These are phyloP conservation scores for Lophura nycthemera DNA, from an alignment of 2,113 vertebrate genomes.

Conservation along the genomic window DNA sequence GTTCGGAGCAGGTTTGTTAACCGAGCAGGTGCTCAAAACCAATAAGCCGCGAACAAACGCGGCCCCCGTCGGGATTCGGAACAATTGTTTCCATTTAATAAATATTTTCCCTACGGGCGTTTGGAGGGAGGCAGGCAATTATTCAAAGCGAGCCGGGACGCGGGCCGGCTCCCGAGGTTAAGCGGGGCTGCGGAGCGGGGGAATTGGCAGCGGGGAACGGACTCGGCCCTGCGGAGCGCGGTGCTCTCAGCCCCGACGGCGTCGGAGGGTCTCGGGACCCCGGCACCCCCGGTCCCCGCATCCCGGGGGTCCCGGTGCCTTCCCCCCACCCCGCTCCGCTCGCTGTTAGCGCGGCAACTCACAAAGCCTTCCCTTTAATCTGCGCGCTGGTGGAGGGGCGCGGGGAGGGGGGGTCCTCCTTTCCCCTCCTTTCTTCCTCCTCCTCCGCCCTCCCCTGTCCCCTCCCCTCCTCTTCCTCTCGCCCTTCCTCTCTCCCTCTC, in stretches of 20 bases:
- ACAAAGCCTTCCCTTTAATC: slow-evolving; percentile 52
- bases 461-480: neutral
- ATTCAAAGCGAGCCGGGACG: slow-evolving; percentile 80
- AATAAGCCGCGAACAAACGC: slow-evolving; percentile 74
- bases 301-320: neutral
- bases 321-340: neutral
- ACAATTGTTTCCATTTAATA: slow-evolving; percentile 90
- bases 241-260: slow-evolving; percentile 10
- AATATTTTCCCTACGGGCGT: slow-evolving; percentile 86
- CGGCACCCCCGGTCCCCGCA: too few species aligned
- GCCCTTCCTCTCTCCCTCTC: slow-evolving; percentile 25
- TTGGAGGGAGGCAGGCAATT: slow-evolving; percentile 83
- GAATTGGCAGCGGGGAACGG: neutral
- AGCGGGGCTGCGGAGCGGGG: slow-evolving; percentile 67
- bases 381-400: neutral
- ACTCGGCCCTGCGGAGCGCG: neutral
- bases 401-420: neutral
- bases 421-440: neutral
- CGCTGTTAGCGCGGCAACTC: slow-evolving; percentile 34
- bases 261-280: too few species aligned
- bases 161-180: slow-evolving; percentile 67
- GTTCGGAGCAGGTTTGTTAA: slow-evolving; percentile 58
- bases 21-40: slow-evolving; percentile 78
- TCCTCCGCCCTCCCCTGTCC: neutral
- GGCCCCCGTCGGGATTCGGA: slow-evolving; percentile 71